Evolutionary conservation across 2,113 vertebrate genomes (phyloP).

Genomic region (Haliaeetus leucogaster): DNA sequence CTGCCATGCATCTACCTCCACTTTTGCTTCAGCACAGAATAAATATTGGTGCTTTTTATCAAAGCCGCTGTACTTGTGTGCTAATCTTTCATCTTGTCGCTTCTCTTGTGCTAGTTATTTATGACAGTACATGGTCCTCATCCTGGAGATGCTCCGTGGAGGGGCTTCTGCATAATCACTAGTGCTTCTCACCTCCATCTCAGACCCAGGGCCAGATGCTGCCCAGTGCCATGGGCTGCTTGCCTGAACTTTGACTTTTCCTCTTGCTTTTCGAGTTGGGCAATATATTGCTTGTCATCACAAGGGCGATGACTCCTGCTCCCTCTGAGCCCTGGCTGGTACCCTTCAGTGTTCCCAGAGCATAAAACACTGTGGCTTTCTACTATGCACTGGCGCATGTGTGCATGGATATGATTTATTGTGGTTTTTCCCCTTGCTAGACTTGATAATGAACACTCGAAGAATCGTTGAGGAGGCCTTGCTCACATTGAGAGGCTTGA

Average conservation of each 20-base stretch:
- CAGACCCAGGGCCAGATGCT: background rate
- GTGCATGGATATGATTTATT: background rate
- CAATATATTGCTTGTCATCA: background rate
- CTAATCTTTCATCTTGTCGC: background rate
- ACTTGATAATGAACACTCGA: background rate
- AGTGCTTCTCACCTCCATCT: background rate
- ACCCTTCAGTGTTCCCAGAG: background rate
- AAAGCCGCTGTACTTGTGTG: fast-evolving
- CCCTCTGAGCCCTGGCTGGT: background rate
- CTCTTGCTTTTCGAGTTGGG: background rate
- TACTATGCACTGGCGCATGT: fast-evolving
- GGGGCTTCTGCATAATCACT: background rate
- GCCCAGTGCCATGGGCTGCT: fast-evolving
- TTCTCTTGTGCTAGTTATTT: background rate
- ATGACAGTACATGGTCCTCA: fast-evolving
- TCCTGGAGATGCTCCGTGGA: background rate
- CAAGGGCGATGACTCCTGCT: background rate
- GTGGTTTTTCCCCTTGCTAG: background rate
- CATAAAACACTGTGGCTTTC: background rate
- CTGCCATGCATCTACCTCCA: fast-evolving
- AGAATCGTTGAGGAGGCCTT: background rate
- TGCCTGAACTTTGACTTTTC: background rate
- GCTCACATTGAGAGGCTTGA: background rate
- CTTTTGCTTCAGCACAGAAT: background rate
- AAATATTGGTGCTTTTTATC: background rate